Conservation (phyloP, 2,888 invertebrate genomes). For the Andrena chrysosceles region DNA sequence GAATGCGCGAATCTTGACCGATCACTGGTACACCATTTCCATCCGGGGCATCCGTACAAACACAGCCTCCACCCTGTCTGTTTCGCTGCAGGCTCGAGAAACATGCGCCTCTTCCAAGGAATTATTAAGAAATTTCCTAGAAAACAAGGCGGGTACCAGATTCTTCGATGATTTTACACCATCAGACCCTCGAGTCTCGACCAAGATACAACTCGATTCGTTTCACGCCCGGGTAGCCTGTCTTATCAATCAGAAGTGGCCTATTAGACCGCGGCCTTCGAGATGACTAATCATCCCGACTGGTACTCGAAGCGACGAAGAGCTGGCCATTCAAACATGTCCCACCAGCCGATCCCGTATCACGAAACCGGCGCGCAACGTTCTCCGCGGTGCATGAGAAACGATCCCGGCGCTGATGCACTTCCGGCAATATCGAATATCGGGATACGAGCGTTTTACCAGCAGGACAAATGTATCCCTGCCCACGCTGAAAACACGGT, state of each 20-base stretch:
- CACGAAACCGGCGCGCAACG: conserved; percentile 6
- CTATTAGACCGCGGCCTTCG: background rate
- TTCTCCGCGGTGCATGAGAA: conserved; percentile 19
- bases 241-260: background rate
- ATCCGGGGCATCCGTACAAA: conserved; percentile 48
- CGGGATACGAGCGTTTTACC: conserved; percentile 19
- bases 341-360: conserved; percentile 26
- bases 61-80: background rate
- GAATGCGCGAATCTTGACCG: conserved; percentile 64
- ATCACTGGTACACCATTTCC: conserved; percentile 53
- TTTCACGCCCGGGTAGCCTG: background rate
- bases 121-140: conserved; percentile 35
- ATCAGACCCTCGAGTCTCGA: background rate
- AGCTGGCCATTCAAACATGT: background rate
- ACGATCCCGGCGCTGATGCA: conserved; percentile 15
- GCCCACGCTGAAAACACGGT: conserved; percentile 36
- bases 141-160: conserved; percentile 6
- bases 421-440: conserved; percentile 48
- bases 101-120: background rate
- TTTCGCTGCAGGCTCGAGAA: background rate
- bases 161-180: conserved; percentile 2
- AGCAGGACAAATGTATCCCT: conserved; percentile 27
- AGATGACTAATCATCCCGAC: conserved; percentile 1
- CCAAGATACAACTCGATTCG: background rate
- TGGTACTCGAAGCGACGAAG: background rate